A percentile compares a stretch with the other conserved stretches of the same genome.
Evolutionary conservation across 2,888 invertebrate species (phyloP).

Genomic region (Emesis castigata): DNA sequence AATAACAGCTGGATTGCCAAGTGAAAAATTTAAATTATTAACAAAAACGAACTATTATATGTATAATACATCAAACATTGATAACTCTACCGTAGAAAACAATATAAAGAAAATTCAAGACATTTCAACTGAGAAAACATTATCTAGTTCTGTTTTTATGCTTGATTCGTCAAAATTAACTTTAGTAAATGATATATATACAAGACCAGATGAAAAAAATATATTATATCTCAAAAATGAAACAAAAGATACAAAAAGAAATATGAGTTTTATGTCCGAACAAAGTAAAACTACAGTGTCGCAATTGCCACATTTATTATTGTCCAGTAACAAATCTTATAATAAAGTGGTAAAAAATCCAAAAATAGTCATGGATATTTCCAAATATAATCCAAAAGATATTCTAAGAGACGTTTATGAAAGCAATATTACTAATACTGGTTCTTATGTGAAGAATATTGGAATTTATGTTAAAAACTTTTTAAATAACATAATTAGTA

Average conservation of each 20-base stretch:
- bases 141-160: not conserved
- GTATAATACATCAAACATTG: not conserved
- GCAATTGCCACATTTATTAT: not conserved
- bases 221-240: not conserved
- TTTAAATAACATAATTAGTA: constrained; percentile 75
- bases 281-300: not conserved
- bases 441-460: constrained; percentile 66
- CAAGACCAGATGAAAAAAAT: not conserved
- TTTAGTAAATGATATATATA: not conserved
- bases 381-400: constrained; percentile 27
- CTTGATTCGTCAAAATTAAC: not conserved
- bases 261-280: not conserved
- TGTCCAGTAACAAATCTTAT: not conserved
- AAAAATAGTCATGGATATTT: not conserved
- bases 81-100: not conserved
- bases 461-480: constrained; percentile 75
- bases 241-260: not conserved
- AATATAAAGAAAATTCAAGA: not conserved
- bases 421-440: constrained; percentile 47
- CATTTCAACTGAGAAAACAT: not conserved
- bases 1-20: not conserved
- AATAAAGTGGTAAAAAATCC: not conserved
- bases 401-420: constrained; percentile 30
- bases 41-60: not conserved
- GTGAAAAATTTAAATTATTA: not conserved